Evolutionary conservation across 1,140 invertebrate species (phyloP), one percentile per base, ranked within the genome.

Genomic region (Bombyx mandarina): DNA sequence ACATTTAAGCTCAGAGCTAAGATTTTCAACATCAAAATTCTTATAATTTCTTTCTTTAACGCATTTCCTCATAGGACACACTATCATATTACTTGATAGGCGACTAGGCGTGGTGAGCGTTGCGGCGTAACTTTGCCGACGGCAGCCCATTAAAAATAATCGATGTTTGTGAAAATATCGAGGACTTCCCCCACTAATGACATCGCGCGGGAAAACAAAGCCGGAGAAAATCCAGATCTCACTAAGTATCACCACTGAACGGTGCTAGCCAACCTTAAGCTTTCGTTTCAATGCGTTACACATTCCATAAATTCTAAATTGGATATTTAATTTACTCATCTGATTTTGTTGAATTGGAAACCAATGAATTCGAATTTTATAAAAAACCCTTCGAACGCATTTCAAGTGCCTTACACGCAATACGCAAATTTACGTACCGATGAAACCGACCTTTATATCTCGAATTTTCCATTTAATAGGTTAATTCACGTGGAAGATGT

Each of bases 121-220:
- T 73, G 76, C 74, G 67, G 71, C 66, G 48, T 63, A 69, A 64
- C 65, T 63, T 58, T 70, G 71, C 75, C 73, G 71, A 62, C 69
- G 79, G 73, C 78, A 66, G 66, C 71, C 77, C 82, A 83, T 86
- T 86, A 86, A 86, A 84, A 83, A 83, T 86, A 86, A 83, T 83
- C 80, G 78, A 82, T 79, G 74, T 77, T 71, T 65, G 79, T 73
- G 65, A 83, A 75, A 86, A 82, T 85, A 86, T 86, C 76, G 80
- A 83, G 77, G 65, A 77, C 73, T 82, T 74, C 77, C 75, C 79
- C 75, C 79, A 83, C 82, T 86, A 86, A 86, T 86, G 82, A 86
- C 71, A 86, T 81, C 65, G 26, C 26, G 26, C 26, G 65, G 68
- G 77, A 81, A 86, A 86, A 83, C 80, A 83, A 86, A 78, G 76